Conservation (phyloP, 1,140 invertebrate species). For the Paralvinella palmiformis region DNA sequence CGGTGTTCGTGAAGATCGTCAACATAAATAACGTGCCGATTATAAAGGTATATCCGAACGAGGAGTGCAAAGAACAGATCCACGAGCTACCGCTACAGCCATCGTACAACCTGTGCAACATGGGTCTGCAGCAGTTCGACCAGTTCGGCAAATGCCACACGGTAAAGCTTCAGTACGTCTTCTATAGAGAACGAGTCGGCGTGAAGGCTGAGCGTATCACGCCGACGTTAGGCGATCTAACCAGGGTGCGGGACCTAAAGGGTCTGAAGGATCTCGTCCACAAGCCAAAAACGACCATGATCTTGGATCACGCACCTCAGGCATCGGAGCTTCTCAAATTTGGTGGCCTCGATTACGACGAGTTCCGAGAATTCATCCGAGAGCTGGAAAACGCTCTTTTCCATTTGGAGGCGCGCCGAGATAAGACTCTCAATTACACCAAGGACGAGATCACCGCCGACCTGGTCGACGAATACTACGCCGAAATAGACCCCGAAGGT, state of each 20-base stretch:
- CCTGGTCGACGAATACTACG: constrained; percentile 92
- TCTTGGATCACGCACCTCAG: constrained; percentile 92
- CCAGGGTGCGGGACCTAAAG: constrained; percentile 21
- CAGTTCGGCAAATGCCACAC: constrained; percentile 99
- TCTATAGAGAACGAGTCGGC: constrained; percentile 96
- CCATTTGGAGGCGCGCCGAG: constrained; percentile 36
- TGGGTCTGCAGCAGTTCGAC: constrained; percentile 92
- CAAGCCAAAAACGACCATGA: constrained; percentile 53
- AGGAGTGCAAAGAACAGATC: constrained; percentile 31
- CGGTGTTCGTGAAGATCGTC: constrained; percentile 79
- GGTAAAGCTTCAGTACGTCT: constrained; percentile 94
- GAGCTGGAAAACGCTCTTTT: constrained; percentile 75
- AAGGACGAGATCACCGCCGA: constrained; percentile 97
- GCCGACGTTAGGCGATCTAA: constrained; percentile 22
- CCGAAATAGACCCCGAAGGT: constrained; percentile 72
- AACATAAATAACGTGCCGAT: constrained; percentile 64
- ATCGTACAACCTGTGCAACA: constrained; percentile 71
- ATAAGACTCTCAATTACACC: constrained; percentile 80
- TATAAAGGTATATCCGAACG: constrained; percentile 25
- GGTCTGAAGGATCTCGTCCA: constrained; percentile 29
- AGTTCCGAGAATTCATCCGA: constrained; percentile 83
- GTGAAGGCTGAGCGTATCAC: constrained; percentile 92
- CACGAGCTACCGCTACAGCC: constrained; percentile 79
- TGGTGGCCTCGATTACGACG: constrained; percentile 80
- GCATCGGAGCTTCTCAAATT: constrained; percentile 95